Evolutionary conservation across 2,888 invertebrate species (phyloP).

Genomic region (Andrena marginata): DNA sequence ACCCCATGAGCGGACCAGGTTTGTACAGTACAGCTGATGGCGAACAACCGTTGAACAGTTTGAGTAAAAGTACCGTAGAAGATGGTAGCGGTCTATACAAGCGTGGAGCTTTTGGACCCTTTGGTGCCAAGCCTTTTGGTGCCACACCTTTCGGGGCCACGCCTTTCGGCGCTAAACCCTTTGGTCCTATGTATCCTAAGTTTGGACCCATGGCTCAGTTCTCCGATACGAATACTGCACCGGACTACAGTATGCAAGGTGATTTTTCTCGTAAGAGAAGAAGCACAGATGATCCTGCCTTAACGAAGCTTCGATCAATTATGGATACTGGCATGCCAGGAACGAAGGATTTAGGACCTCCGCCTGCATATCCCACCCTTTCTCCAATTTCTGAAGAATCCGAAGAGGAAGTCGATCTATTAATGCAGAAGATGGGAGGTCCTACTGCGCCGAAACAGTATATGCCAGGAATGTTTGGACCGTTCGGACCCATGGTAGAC

Average conservation of each 20-base stretch:
- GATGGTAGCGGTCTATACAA: slow-evolving; percentile 47
- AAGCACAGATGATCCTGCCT: slow-evolving; percentile 42
- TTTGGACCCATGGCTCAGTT: slow-evolving; percentile 42
- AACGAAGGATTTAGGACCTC: slow-evolving; percentile 64
- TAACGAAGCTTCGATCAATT: slow-evolving; percentile 36
- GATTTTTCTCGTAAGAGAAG: slow-evolving; percentile 54
- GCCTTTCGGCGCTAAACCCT: slow-evolving; percentile 54
- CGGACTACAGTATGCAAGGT: slow-evolving; percentile 37
- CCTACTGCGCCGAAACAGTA: slow-evolving; percentile 68
- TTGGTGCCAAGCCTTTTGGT: slow-evolving; percentile 56
- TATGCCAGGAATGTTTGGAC: slow-evolving; percentile 75
- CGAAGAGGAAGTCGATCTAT: slow-evolving; percentile 50
- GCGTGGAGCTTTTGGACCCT: slow-evolving; percentile 72
- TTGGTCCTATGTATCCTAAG: slow-evolving; percentile 45
- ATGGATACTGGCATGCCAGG: slow-evolving; percentile 30
- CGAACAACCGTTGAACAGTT: neutral
- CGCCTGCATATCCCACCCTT: slow-evolving; percentile 75
- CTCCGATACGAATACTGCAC: slow-evolving; percentile 18
- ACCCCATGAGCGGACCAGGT: slow-evolving; percentile 26
- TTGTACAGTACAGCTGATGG: slow-evolving; percentile 24
- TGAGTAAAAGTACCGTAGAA: slow-evolving; percentile 26
- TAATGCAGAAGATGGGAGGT: slow-evolving; percentile 28
- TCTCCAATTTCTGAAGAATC: slow-evolving; percentile 76
- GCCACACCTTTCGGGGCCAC: slow-evolving; percentile 49
- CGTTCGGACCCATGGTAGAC: slow-evolving; percentile 72